Percentiles rank a stretch among this genome's conserved stretches.
phyloP scores from a whole-genome alignment of 53 echinoderm and acorn worm genomes.

The Antedon mediterranea region DNA sequence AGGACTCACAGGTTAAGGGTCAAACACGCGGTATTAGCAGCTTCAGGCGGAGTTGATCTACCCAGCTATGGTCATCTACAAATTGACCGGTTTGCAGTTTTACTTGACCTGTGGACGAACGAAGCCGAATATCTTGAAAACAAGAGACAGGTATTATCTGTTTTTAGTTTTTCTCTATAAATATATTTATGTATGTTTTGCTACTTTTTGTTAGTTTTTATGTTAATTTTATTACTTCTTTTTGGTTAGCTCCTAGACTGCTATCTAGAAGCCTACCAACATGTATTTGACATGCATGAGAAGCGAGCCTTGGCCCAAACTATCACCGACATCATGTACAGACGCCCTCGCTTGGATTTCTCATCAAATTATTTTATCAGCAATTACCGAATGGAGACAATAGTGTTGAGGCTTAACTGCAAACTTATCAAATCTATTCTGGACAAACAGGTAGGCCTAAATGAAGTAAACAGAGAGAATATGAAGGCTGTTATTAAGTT shows the following conservation, averaged over 20 bases:
- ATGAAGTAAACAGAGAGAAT: too few relatives aligned
- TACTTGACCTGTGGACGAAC: constrained; percentile 88
- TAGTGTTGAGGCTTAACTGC: constrained; percentile 69
- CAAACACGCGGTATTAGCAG: constrained; percentile 10
- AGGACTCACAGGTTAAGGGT: constrained; percentile 24
- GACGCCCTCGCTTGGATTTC: constrained; percentile 86
- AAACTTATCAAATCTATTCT: constrained; percentile 65
- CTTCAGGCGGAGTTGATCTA: constrained; percentile 53
- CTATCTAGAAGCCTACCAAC: constrained; percentile 89
- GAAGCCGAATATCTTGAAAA: constrained; percentile 87
- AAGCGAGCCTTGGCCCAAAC: constrained; percentile 71
- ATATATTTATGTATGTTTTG: neutral
- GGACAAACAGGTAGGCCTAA: constrained; percentile 75
- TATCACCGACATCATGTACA: constrained; percentile 61
- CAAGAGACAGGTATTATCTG: constrained; percentile 72
- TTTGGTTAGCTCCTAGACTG: constrained; percentile 60
- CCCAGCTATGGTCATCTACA: constrained; percentile 77
- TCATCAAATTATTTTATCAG: constrained; percentile 66
- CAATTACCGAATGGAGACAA: constrained; percentile 66
- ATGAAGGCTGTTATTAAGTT: too few relatives aligned
- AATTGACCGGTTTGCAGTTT: constrained; percentile 84
- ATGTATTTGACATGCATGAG: constrained; percentile 99
- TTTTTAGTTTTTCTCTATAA: neutral
- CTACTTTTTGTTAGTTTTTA: neutral
- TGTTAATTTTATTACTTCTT: neutral